A percentile compares a stretch with the other conserved stretches of the same genome.
These are phyloP conservation scores for Nematostella vectensis DNA, from an alignment of 92 coral and sea anemone species.

Conservation along the genomic window DNA sequence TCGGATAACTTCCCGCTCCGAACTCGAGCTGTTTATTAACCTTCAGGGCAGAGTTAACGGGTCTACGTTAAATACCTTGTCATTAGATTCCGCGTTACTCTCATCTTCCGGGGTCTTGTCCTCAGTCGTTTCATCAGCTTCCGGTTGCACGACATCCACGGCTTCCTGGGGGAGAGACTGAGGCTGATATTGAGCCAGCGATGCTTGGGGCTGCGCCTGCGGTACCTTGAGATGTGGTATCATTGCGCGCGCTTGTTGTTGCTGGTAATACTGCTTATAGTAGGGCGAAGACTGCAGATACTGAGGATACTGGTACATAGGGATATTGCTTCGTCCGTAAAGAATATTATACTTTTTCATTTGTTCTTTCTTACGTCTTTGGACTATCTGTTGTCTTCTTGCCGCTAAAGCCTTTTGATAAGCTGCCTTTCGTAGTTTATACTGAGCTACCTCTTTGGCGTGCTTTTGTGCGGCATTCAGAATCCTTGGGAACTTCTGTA, in stretches of 20 bases:
- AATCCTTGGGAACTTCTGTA: constrained; percentile 15
- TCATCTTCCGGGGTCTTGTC: neutral
- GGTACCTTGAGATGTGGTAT: neutral
- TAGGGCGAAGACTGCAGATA: constrained; percentile 6
- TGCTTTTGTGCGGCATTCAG: neutral
- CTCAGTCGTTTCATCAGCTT: neutral
- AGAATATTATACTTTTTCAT: neutral
- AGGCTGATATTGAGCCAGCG: neutral
- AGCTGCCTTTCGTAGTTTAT: constrained; percentile 10
- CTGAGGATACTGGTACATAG: constrained; percentile 3
- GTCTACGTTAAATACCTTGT: too few species aligned
- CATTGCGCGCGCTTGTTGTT: neutral
- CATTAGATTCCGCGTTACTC: neutral
- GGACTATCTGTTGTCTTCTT: neutral
- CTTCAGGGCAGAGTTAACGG: too few species aligned
- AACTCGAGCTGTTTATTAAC: too few species aligned
- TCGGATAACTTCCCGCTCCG: too few species aligned
- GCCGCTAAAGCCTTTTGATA: constrained; percentile 1
- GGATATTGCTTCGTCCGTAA: neutral
- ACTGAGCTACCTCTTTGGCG: neutral
- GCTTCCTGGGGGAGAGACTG: neutral
- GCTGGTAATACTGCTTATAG: constrained; percentile 2
- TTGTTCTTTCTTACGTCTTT: neutral
- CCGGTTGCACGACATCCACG: neutral
- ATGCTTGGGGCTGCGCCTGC: neutral